A percentile compares a stretch with the other conserved stretches of the same genome.
These are phyloP conservation scores for honey bee (Apis mellifera) DNA, from an alignment of 1,140 invertebrate species.

Conservation along the genomic window Amel_HAv3.1 CM009946.2:4854001-4854500, in stretches of 20 bases:
- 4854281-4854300: constrained; percentile 73
- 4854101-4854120: constrained; percentile 16
- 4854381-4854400: not conserved
- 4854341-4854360: constrained; percentile 18
- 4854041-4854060: constrained; percentile 3
- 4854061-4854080: not conserved
- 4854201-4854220: no score
- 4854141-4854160: constrained; percentile 51
- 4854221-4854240: not conserved
- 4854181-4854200: not conserved
- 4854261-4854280: constrained; percentile 42
- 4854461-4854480: not conserved
- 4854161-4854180: constrained; percentile 8
- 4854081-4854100: constrained; percentile 8
- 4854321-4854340: constrained; percentile 69
- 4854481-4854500: constrained; percentile 6
- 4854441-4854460: not conserved
- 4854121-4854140: constrained; percentile 48
- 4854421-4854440: not conserved
- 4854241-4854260: not conserved
- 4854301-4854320: constrained; percentile 77
- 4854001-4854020: not conserved
- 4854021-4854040: not conserved
- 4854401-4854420: not conserved
- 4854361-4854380: constrained; percentile 21